Evolutionary conservation across 1,140 invertebrate genomes (phyloP).

Genomic region (Arctopsyche grandis): DNA sequence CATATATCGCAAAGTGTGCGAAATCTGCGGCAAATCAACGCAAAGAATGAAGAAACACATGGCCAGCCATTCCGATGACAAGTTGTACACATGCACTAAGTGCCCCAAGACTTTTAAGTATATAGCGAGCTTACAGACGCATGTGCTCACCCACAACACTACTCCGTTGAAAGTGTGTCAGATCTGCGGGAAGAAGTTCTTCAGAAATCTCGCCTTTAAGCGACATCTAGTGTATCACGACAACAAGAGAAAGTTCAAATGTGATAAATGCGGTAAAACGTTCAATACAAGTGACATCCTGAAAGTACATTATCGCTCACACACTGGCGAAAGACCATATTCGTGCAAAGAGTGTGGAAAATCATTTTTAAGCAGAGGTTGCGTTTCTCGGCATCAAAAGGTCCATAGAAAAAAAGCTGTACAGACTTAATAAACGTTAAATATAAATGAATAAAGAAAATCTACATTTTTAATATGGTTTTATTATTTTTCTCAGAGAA

Average conservation of each 20-base stretch:
- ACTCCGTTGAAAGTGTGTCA: slow-evolving; percentile 64
- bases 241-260: slow-evolving; percentile 64
- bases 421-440: too few relatives aligned
- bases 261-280: slow-evolving; percentile 66
- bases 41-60: slow-evolving; percentile 65
- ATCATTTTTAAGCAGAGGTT: slow-evolving; percentile 63
- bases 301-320: slow-evolving; percentile 78
- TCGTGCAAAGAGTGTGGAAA: slow-evolving; percentile 68
- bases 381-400: slow-evolving; percentile 62
- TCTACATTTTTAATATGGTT: too few relatives aligned
- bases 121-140: slow-evolving; percentile 63
- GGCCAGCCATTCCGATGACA: slow-evolving; percentile 66
- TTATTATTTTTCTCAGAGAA: too few relatives aligned
- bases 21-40: slow-evolving; percentile 63
- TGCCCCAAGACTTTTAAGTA: slow-evolving; percentile 69
- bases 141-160: slow-evolving; percentile 63
- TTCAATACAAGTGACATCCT: slow-evolving; percentile 68
- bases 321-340: slow-evolving; percentile 75
- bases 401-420: slow-evolving; percentile 43
- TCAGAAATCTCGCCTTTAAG: slow-evolving; percentile 61
- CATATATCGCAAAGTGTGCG: slow-evolving; percentile 64
- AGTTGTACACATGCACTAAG: slow-evolving; percentile 66
- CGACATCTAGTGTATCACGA: slow-evolving; percentile 63
- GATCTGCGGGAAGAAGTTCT: slow-evolving; percentile 64
- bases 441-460: too few relatives aligned